Percentiles rank a stretch among this genome's conserved stretches.
Conservation (phyloP, 2,113 vertebrate genomes). For the Copsychus sechellarum region DNA sequence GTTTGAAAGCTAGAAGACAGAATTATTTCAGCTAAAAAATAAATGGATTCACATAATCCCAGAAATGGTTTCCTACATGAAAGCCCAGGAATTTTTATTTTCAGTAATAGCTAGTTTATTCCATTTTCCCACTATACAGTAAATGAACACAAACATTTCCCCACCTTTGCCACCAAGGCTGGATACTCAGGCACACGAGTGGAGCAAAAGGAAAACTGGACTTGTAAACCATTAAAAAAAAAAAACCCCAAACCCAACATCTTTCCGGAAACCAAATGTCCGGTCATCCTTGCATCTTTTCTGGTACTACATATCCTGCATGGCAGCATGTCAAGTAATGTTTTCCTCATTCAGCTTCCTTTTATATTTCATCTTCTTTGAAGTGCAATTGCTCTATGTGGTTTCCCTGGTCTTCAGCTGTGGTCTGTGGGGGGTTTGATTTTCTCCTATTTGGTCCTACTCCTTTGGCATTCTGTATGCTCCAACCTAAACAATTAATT, state of each 20-base stretch:
- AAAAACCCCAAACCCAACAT: neutral
- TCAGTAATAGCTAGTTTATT: neutral
- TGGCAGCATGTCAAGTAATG: neutral
- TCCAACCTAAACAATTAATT: neutral
- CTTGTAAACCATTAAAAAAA: neutral
- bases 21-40: conserved; percentile 2
- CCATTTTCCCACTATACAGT: neutral
- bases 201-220: neutral
- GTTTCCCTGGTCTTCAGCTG: neutral
- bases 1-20: neutral
- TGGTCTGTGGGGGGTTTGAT: neutral
- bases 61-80: neutral
- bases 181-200: neutral
- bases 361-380: neutral
- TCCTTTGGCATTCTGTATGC: neutral
- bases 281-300: neutral
- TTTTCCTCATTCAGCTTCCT: neutral
- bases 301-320: neutral
- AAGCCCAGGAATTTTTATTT: neutral
- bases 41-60: neutral
- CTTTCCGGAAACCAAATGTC: neutral
- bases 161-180: neutral
- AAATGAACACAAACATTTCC: neutral
- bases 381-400: neutral
- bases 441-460: neutral